Base-by-base conservation (phyloP, 1,140 invertebrate genomes). In the Anastrepha ludens region DNA sequence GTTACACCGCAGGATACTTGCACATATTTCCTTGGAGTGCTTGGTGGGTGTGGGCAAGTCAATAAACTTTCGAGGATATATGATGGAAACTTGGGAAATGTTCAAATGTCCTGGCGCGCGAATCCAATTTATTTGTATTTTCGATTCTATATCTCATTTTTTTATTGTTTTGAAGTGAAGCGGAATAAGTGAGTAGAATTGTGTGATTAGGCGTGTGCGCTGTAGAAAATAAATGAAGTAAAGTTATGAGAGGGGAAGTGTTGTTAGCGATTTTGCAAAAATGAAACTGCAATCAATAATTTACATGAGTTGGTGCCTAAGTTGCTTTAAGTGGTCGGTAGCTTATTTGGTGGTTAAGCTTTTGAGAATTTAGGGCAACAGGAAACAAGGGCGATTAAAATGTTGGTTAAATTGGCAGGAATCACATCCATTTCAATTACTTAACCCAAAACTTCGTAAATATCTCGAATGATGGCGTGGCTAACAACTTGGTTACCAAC, bases 61-160 rank as follows among this genome's bases (percentile, higher is more conserved):
- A 81, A 81, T 81, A 81, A 81, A 81, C 74, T 81, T 81, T 81
- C 55, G 9, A 29, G 74, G 50, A 81, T 81, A 81, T 55, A 81
- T 81, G 74, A 20, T 17, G 6, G 47, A 55, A 41, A 58, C 74
- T 81, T 81, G 74, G 47, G 74, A 81, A 55, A 58, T 81, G 47
- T 81, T 50, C 47, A 47, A 81, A 81, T 81, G 74, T 50, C 74
- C n/a, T 81, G 74, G 17, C 20, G 47, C 47, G 74, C 47, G n/a
- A 55, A 55, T 81, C 11, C 47, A 3, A 29, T 50, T 81, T 29
- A 67, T 50, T 17, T 55, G 74, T 58, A 74, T 44, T 74, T 74
- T 74, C 47, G 74, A 81, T 81, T 55, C 55, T 44, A 13, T 74
- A 17, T 74, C 44, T 47, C 41, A 3, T 81, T 44, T 44, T 74